phyloP scores from a whole-genome alignment of 2,888 invertebrate genomes.

The Apamea crenata region DNA sequence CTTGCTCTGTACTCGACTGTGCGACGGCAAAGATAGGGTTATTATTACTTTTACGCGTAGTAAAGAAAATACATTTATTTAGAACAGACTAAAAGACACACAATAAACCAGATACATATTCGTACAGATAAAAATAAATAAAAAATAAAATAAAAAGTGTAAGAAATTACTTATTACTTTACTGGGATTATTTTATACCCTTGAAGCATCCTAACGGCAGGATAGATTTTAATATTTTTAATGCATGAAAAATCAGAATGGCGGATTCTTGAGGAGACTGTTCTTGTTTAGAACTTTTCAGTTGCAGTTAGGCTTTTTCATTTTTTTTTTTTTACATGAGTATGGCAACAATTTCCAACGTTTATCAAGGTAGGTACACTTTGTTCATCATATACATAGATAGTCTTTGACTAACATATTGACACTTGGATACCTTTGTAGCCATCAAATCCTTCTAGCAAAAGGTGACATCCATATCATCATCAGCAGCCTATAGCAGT shows the following conservation, averaged over 20 bases:
- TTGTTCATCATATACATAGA: background rate
- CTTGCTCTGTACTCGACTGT: background rate
- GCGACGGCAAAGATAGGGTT: background rate
- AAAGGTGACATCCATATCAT: background rate
- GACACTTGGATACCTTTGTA: background rate
- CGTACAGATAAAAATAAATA: too few relatives aligned
- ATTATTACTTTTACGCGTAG: background rate
- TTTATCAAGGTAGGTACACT: background rate
- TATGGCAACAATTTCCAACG: background rate
- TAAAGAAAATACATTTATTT: background rate
- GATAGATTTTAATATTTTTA: background rate
- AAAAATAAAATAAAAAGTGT: too few relatives aligned
- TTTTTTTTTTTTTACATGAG: too few relatives aligned
- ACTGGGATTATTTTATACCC: background rate
- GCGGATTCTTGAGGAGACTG: background rate
- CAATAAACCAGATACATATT: too few relatives aligned
- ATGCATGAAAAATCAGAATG: background rate
- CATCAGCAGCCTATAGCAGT: too few relatives aligned
- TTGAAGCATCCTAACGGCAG: background rate
- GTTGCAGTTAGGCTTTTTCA: background rate
- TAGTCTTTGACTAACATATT: background rate
- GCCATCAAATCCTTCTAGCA: too few relatives aligned
- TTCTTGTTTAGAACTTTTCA: background rate
- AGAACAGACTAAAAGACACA: too few relatives aligned
- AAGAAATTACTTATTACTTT: too few relatives aligned